Conservation (phyloP, 2,113 vertebrate species). For the Echinops telfairi region DNA sequence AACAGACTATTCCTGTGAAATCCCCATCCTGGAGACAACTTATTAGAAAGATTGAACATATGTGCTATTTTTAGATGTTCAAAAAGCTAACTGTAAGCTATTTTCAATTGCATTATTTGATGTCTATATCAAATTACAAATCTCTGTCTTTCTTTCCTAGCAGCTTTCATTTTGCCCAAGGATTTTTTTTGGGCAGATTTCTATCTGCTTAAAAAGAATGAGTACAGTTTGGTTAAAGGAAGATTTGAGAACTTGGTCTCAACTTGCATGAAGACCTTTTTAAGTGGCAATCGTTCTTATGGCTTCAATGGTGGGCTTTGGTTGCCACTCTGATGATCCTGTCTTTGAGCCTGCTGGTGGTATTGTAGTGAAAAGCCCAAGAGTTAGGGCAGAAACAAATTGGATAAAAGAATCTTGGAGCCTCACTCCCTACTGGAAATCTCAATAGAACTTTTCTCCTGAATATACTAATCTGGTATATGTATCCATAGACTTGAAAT, state of each 20-base stretch:
- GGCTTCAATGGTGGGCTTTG: slow-evolving; percentile 72
- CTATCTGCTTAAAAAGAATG: slow-evolving; percentile 71
- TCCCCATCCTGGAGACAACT: slow-evolving; percentile 63
- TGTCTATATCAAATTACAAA: slow-evolving; percentile 79
- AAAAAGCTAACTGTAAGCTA: slow-evolving; percentile 71
- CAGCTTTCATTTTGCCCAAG: slow-evolving; percentile 75
- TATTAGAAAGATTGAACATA: slow-evolving; percentile 67
- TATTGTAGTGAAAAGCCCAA: background rate
- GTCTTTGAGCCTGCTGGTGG: slow-evolving; percentile 38
- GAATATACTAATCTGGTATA: slow-evolving; percentile 17
- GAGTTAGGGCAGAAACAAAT: slow-evolving; percentile 14
- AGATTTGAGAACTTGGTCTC: slow-evolving; percentile 65
- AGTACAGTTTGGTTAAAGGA: slow-evolving; percentile 63
- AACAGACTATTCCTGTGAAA: slow-evolving; percentile 63
- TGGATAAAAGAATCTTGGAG: slow-evolving; percentile 19
- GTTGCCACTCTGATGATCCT: background rate
- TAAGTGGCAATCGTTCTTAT: slow-evolving; percentile 58
- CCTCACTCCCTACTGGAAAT: background rate
- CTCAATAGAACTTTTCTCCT: slow-evolving; percentile 23
- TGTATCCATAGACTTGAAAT: slow-evolving; percentile 20
- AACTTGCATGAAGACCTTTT: slow-evolving; percentile 72
- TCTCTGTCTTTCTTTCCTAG: slow-evolving; percentile 72
- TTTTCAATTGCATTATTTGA: slow-evolving; percentile 76
- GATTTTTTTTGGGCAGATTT: slow-evolving; percentile 78
- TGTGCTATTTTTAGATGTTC: slow-evolving; percentile 76